A percentile compares a stretch with the other conserved stretches of the same genome.
phyloP scores from a whole-genome alignment of 2,797 vertebrate genomes.

The Sebastolobus alascanus region DNA sequence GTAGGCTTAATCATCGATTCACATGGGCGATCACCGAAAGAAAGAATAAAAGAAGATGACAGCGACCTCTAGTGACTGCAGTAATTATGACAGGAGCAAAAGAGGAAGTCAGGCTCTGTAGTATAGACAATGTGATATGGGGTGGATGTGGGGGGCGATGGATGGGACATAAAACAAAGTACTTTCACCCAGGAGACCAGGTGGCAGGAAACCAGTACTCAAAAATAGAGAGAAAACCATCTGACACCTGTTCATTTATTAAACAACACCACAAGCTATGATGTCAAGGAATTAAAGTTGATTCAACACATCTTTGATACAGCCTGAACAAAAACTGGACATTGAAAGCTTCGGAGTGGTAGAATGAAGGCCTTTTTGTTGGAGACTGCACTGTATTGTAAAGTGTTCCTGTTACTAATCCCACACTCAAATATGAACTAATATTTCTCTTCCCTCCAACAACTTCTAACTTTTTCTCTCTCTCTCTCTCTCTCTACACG shows the following conservation, averaged over 20 bases:
- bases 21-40: too few species aligned
- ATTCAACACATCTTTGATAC: slow-evolving; percentile 21
- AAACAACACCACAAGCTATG: slow-evolving; percentile 16
- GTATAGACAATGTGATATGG: too few species aligned
- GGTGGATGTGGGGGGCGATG: too few species aligned
- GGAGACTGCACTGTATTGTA: not conserved
- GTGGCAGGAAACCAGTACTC: slow-evolving; percentile 3
- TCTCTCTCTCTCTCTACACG: not conserved
- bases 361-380: not conserved
- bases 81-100: too few species aligned
- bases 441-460: not conserved
- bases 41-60: too few species aligned
- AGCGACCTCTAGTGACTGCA: too few species aligned
- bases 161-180: too few species aligned
- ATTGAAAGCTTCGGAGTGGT: not conserved
- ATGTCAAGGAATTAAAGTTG: slow-evolving; percentile 30
- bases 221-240: slow-evolving; percentile 23
- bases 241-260: slow-evolving; percentile 30
- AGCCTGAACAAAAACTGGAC: slow-evolving; percentile 11
- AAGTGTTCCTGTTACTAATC: not conserved
- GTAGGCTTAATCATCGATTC: too few species aligned
- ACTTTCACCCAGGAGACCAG: too few species aligned
- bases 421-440: not conserved
- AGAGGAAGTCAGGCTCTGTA: too few species aligned
- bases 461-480: not conserved